phyloP scores from a whole-genome alignment of 2,888 invertebrate genomes.

The Cryptophagus acutangulus region DNA sequence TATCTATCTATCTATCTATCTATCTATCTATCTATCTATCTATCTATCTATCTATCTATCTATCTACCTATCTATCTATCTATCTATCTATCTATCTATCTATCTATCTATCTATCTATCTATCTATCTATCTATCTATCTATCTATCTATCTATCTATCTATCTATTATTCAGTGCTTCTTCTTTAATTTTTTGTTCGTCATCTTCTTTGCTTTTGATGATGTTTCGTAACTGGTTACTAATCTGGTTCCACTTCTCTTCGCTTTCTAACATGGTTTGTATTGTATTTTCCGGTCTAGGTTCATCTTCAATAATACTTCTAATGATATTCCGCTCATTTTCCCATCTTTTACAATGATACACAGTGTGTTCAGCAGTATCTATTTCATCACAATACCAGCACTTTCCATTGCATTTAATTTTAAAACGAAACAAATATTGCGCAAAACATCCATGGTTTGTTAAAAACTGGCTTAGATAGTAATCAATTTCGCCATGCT shows the following conservation, averaged over 20 bases:
- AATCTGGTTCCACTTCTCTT: neutral
- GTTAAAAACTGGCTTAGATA: neutral
- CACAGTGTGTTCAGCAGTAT: slow-evolving; percentile 1
- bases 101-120: too few species aligned
- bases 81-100: too few species aligned
- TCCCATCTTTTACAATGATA: neutral
- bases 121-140: too few species aligned
- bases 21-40: too few species aligned
- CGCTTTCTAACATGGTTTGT: neutral
- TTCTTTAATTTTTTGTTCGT: too few species aligned
- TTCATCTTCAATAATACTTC: neutral
- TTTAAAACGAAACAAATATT: neutral
- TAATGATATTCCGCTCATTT: neutral
- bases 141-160: too few species aligned
- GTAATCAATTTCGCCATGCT: neutral
- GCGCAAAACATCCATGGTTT: slow-evolving; percentile 4
- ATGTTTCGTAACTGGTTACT: too few species aligned
- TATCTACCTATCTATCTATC: too few species aligned
- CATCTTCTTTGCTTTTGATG: too few species aligned
- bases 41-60: too few species aligned
- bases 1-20: too few species aligned
- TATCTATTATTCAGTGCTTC: too few species aligned
- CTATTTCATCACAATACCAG: neutral
- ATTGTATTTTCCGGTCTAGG: neutral
- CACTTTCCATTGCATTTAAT: neutral